Evolutionary conservation across 2,113 vertebrate genomes (phyloP).

Genomic region (Oryzias curvinotus): DNA sequence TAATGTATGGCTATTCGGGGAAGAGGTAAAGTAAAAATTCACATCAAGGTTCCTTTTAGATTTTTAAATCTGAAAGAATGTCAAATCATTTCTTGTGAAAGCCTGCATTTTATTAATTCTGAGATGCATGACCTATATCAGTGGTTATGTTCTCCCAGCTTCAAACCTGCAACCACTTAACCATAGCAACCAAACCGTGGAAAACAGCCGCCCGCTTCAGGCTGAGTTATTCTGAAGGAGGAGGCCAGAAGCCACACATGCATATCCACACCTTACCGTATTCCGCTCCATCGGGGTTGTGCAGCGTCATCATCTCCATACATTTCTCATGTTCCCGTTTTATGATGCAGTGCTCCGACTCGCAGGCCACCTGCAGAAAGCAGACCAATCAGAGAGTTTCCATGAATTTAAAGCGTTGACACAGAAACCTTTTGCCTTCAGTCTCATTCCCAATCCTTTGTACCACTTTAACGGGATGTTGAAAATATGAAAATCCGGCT

Average conservation of each 20-base stretch:
- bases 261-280: conserved; percentile 55
- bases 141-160: conserved; percentile 10
- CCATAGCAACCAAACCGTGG: conserved; percentile 9
- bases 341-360: conserved; percentile 73
- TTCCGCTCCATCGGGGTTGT: conserved; percentile 61
- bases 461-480: too few relatives aligned
- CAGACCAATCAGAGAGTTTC: background rate
- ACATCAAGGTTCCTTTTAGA: conserved; percentile 16
- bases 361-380: conserved; percentile 65
- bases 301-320: conserved; percentile 71
- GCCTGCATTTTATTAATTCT: conserved; percentile 2
- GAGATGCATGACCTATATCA: conserved; percentile 11
- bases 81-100: conserved; percentile 3
- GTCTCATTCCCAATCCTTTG: too few relatives aligned
- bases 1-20: background rate
- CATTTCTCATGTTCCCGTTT: conserved; percentile 79
- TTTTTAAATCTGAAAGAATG: conserved; percentile 25
- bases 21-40: too few relatives aligned
- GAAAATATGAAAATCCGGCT: too few relatives aligned
- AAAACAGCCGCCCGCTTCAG: background rate
- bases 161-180: conserved; percentile 3
- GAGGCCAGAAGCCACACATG: background rate
- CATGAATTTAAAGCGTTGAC: too few relatives aligned
- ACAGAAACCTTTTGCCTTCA: too few relatives aligned
- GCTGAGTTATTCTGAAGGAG: conserved; percentile 7